Base-by-base conservation (phyloP, 1,140 invertebrate genomes). In the Planococcus citri region DNA sequence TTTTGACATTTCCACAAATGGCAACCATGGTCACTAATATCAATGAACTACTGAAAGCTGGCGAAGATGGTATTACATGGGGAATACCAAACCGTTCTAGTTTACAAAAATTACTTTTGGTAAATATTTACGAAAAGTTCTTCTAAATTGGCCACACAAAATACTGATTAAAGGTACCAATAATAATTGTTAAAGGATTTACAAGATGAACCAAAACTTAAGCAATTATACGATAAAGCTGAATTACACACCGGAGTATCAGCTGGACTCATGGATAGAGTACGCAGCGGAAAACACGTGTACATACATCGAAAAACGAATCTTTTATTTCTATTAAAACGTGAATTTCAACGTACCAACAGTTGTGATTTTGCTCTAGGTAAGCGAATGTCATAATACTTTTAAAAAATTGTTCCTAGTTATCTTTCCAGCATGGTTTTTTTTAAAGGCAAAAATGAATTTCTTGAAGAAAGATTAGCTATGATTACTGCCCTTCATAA, bases 1-100 rank as follows among this genome's bases (percentile, higher is more conserved):
- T 94, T 76, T 82, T 97, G 9, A 96, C 94, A 0, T 95, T 96
- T 76, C 92, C 93, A 0, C 88, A 89, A 77, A 88, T 91, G 75
- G 87, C 92, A 75, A 82, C 83, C 6, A 83, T 89, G 0, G 85
- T 95, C 0, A 85, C 88, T 4, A 88, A 84, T 0, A 76, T 94
- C 0, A 80, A 85, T 8, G 88, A 93, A 74, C 76, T 95, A 0
- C 73, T 91, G 20, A 78, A 79, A 0, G 82, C 85, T 67, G 81
- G 80, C 57, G 73, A 76, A 8, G 78, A 82, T 0, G 79, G 83
- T 1, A 80, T 87, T 14, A 85, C 86, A 0, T 94, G 91, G 89
- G 88, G 89, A 1, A 82, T 91, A 29, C 83, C 83, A 6, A 85
- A 84, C 70, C 85, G 84, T 12, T 90, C 88, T 41, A 88, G 84